Percentiles rank a stretch among this genome's conserved stretches.
Conservation (phyloP, 2,888 invertebrate genomes). For the Hypselothyrea guttata region DNA sequence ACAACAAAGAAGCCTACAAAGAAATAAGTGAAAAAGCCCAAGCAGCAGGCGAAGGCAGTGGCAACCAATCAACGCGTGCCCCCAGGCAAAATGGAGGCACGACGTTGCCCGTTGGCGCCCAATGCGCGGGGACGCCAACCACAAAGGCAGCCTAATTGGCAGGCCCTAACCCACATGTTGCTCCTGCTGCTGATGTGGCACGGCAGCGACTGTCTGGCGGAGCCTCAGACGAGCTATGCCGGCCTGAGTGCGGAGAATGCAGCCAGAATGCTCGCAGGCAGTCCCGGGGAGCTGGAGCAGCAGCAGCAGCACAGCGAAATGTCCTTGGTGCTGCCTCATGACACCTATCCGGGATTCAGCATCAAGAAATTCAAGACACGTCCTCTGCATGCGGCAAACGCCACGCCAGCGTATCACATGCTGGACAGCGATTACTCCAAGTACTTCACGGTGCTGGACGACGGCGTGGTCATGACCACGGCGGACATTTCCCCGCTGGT, state of each 20-base stretch:
- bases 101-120: conserved; percentile 67
- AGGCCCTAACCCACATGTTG: conserved; percentile 25
- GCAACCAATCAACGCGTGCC: conserved; percentile 67
- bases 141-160: conserved; percentile 31
- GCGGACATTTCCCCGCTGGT: conserved; percentile 91
- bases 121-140: conserved; percentile 36
- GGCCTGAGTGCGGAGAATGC: conserved; percentile 77
- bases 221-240: conserved; percentile 38
- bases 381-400: conserved; percentile 49
- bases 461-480: conserved; percentile 95
- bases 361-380: conserved; percentile 89
- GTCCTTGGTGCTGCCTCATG: conserved; percentile 89
- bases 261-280: conserved; percentile 76
- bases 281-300: conserved; percentile 53
- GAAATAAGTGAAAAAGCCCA: conserved; percentile 1
- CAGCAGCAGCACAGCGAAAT: conserved; percentile 71
- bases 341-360: conserved; percentile 94
- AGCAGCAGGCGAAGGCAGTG: conserved; percentile 1
- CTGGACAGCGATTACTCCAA: conserved; percentile 91
- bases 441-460: conserved; percentile 93
- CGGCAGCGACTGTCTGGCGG: conserved; percentile 14
- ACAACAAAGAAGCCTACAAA: not conserved
- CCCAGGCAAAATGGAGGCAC: conserved; percentile 72
- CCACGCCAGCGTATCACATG: conserved; percentile 84
- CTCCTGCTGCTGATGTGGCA: conserved; percentile 12